These are phyloP conservation scores for Saturnia pavonia DNA, from an alignment of 2,888 invertebrate genomes.

Conservation along the genomic window DNA sequence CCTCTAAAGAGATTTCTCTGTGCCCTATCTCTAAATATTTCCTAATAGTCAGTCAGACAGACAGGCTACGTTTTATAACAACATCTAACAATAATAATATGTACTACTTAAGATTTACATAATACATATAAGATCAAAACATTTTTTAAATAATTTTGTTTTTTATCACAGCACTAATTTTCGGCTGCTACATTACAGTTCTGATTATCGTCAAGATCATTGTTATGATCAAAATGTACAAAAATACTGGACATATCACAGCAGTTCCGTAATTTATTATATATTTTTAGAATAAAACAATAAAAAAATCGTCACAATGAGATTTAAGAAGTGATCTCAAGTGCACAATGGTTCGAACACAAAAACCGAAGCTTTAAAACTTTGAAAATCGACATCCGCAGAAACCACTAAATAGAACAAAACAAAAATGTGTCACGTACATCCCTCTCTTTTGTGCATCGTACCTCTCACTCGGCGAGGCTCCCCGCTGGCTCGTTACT, in stretches of 20 bases:
- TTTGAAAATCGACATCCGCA: constrained; percentile 42
- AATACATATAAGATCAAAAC: no score
- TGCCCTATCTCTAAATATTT: no score
- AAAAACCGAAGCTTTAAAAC: constrained; percentile 38
- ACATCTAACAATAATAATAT: no score
- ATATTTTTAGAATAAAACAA: not conserved
- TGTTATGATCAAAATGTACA: not conserved
- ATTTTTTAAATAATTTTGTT: no score
- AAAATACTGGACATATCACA: not conserved
- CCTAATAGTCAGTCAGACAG: no score
- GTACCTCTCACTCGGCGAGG: constrained; percentile 48
- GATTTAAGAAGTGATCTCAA: constrained; percentile 23
- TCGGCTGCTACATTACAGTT: no score
- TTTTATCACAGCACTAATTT: no score
- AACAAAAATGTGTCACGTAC: constrained; percentile 56
- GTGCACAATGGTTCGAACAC: constrained; percentile 35
- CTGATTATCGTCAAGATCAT: no score
- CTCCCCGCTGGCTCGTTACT: constrained; percentile 75
- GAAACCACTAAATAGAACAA: constrained; percentile 47
- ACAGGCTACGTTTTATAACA: no score
- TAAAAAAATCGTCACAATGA: constrained; percentile 22
- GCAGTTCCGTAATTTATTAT: not conserved
- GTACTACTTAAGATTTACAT: no score
- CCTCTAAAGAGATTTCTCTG: no score
- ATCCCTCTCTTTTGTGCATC: constrained; percentile 37